Conservation (phyloP, 2,888 invertebrate genomes). For the Drosophila picticornis region DNA sequence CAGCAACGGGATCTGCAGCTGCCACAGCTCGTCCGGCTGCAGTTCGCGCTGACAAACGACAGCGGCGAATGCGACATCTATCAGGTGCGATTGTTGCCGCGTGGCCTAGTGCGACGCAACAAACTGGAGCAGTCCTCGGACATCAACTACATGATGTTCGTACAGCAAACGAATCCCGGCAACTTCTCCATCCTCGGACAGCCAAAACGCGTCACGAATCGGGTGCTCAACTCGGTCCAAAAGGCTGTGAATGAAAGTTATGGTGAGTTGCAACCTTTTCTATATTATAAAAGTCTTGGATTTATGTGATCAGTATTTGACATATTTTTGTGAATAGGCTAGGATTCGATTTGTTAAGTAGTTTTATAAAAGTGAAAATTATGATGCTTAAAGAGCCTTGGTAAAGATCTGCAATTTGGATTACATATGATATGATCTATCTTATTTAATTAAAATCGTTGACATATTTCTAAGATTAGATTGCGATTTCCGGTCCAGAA, state of each 20-base stretch:
- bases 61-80: conserved; percentile 85
- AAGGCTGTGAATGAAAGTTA: conserved; percentile 85
- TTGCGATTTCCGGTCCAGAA: neutral
- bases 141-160: conserved; percentile 84
- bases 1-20: conserved; percentile 85
- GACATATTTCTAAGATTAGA: neutral
- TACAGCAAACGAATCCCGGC: conserved; percentile 84
- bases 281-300: neutral
- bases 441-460: neutral
- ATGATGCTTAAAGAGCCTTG: neutral
- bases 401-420: neutral
- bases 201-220: conserved; percentile 83
- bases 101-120: conserved; percentile 83
- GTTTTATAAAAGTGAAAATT: neutral
- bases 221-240: conserved; percentile 82
- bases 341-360: neutral
- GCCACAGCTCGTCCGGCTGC: conserved; percentile 82
- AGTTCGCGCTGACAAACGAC: conserved; percentile 83
- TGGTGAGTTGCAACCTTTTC: conserved; percentile 82
- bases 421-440: neutral
- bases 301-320: neutral
- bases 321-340: neutral
- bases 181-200: conserved; percentile 85
- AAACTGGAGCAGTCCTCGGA: conserved; percentile 83
- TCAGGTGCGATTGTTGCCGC: conserved; percentile 82